A percentile compares a stretch with the other conserved stretches of the same genome.
These are phyloP conservation scores for Karalla daura DNA, from an alignment of 2,797 vertebrate species.

Conservation along the genomic window DNA sequence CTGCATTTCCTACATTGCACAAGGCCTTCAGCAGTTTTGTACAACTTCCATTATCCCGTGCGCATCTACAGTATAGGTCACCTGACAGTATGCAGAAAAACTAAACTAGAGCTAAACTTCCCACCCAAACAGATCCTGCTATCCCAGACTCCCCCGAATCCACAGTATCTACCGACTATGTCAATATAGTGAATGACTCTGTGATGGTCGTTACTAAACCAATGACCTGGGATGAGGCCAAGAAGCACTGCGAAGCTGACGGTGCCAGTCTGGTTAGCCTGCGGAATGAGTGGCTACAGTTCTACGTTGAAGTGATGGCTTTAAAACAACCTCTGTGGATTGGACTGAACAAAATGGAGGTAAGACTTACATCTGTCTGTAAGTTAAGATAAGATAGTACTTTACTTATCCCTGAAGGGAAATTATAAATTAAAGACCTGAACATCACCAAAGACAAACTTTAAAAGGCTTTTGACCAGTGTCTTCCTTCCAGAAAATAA, in stretches of 20 bases:
- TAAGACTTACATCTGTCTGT: constrained; percentile 66
- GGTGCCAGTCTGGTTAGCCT: constrained; percentile 80
- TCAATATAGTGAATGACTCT: constrained; percentile 80
- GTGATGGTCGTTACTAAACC: constrained; percentile 78
- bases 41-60: no score
- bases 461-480: no score
- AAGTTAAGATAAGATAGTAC: no score
- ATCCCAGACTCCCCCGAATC: constrained; percentile 42
- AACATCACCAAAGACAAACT: no score
- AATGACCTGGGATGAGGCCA: constrained; percentile 84
- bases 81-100: background rate
- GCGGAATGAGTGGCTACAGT: constrained; percentile 76
- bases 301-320: constrained; percentile 79
- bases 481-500: no score
- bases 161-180: constrained; percentile 45
- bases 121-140: constrained; percentile 25
- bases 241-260: constrained; percentile 70
- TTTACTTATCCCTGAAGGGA: no score
- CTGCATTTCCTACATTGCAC: background rate
- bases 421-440: no score
- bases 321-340: constrained; percentile 84
- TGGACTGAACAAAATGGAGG: constrained; percentile 87
- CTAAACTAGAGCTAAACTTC: background rate
- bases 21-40: background rate
- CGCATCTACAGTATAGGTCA: background rate